Evolutionary conservation across 2,888 invertebrate species (phyloP).

Genomic region (Epirrhoe alternata): DNA sequence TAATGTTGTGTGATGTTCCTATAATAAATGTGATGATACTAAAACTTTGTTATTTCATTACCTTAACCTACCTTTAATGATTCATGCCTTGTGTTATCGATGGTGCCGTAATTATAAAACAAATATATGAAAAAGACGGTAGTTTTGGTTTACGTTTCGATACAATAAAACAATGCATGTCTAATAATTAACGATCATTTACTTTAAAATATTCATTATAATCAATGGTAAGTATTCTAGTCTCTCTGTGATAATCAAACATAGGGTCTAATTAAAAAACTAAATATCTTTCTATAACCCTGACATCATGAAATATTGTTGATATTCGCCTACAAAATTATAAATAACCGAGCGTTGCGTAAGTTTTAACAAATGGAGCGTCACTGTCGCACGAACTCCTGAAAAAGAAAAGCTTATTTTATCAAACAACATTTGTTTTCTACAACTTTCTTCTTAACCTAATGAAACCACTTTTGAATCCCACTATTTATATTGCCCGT

Average conservation of each 20-base stretch:
- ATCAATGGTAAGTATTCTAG: slow-evolving; percentile 68
- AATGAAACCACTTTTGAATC: not conserved
- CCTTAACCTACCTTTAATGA: not conserved
- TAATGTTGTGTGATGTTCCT: slow-evolving; percentile 35
- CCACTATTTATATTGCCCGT: not conserved
- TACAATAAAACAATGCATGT: slow-evolving; percentile 68
- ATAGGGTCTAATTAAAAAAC: slow-evolving; percentile 78
- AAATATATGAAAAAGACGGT: not conserved
- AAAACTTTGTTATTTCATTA: not conserved
- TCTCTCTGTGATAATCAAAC: slow-evolving; percentile 70
- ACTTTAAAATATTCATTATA: slow-evolving; percentile 83
- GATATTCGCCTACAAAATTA: slow-evolving; percentile 86
- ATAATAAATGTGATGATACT: slow-evolving; percentile 14
- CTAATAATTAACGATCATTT: slow-evolving; percentile 85
- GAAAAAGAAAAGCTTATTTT: slow-evolving; percentile 73
- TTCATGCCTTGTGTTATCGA: no score
- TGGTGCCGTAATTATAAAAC: no score
- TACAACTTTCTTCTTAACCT: not conserved
- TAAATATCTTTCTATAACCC: slow-evolving; percentile 74
- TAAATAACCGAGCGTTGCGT: slow-evolving; percentile 96
- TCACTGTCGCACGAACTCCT: slow-evolving; percentile 95
- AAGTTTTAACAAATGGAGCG: slow-evolving; percentile 96
- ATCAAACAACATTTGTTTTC: slow-evolving; percentile 1
- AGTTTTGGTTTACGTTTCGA: slow-evolving; percentile 2
- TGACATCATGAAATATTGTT: slow-evolving; percentile 75